Evolutionary conservation across 2,888 invertebrate genomes (phyloP).

Genomic region (Pseudococcus jackbeardsleyi): DNA sequence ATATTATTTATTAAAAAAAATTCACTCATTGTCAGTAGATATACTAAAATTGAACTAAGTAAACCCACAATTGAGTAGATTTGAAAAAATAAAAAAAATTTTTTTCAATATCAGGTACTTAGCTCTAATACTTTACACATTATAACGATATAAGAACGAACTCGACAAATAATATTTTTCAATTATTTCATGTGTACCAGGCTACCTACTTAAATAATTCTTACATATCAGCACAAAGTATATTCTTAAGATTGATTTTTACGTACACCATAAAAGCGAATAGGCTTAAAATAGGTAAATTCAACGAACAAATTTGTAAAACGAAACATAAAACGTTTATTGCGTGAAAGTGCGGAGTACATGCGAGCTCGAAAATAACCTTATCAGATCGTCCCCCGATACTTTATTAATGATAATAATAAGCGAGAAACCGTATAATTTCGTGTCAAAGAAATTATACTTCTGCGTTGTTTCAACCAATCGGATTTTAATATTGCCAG

Average conservation of each 20-base stretch:
- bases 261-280: background rate
- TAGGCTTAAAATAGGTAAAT: constrained; percentile 23
- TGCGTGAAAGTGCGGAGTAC: constrained; percentile 59
- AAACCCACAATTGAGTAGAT: too few relatives aligned
- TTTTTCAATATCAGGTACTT: too few relatives aligned
- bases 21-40: too few relatives aligned
- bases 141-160: too few relatives aligned
- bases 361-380: constrained; percentile 56
- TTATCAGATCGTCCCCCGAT: constrained; percentile 60
- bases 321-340: constrained; percentile 52
- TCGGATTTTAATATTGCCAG: constrained; percentile 61
- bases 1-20: too few relatives aligned
- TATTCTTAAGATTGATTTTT: constrained; percentile 2
- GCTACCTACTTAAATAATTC: background rate
- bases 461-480: constrained; percentile 56
- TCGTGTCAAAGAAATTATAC: constrained; percentile 64
- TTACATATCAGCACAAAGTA: background rate
- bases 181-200: background rate
- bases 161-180: too few relatives aligned
- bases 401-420: constrained; percentile 64
- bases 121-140: too few relatives aligned
- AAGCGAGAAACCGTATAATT: constrained; percentile 62
- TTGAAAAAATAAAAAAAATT: too few relatives aligned
- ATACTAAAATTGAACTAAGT: too few relatives aligned
- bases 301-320: constrained; percentile 31